phyloP scores from a whole-genome alignment of 2,113 vertebrate genomes.

The Acanthisitta chloris region DNA sequence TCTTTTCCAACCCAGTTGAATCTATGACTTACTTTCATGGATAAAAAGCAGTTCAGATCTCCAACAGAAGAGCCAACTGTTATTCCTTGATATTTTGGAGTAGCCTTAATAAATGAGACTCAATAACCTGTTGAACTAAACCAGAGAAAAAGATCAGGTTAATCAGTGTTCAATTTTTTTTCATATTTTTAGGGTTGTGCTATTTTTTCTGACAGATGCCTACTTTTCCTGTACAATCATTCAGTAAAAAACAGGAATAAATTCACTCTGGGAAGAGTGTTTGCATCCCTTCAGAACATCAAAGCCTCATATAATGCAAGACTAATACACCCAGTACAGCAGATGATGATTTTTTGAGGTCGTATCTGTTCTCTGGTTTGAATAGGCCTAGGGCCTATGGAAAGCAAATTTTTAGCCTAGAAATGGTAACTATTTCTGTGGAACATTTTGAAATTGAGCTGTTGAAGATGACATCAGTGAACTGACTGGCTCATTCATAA shows the following conservation, averaged over 20 bases:
- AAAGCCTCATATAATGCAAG: not conserved
- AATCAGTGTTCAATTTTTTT: not conserved
- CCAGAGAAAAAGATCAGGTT: conserved; percentile 1
- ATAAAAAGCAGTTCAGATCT: not conserved
- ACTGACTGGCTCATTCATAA: not conserved
- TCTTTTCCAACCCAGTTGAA: no score
- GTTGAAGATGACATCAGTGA: not conserved
- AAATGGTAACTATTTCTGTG: not conserved
- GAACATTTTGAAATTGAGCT: not conserved
- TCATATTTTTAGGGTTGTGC: not conserved
- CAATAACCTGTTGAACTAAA: conserved; percentile 97
- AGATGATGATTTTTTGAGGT: not conserved
- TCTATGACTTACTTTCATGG: no score
- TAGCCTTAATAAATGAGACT: conserved; percentile 89
- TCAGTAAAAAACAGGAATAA: not conserved
- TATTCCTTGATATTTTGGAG: conserved; percentile 94
- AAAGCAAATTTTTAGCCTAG: not conserved
- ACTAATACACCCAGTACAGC: not conserved
- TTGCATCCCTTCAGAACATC: not conserved
- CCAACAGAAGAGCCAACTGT: not conserved
- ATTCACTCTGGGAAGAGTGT: not conserved
- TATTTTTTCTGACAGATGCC: not conserved
- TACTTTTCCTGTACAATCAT: not conserved
- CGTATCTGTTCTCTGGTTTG: not conserved
- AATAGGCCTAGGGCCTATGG: not conserved